phyloP scores from a whole-genome alignment of 2,888 invertebrate species.

The Sarcophaga variegata region DNA sequence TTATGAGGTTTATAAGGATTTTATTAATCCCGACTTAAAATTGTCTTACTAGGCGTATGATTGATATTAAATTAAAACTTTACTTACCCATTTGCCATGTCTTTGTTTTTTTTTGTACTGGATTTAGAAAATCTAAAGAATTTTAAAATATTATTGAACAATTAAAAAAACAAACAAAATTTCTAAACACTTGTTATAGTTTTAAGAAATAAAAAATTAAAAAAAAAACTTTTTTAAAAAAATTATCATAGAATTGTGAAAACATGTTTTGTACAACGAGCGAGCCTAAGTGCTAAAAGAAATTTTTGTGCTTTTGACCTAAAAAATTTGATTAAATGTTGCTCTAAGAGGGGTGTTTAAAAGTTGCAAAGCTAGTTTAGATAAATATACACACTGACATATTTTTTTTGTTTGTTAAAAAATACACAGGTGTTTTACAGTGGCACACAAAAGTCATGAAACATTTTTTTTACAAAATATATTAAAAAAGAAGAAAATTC shows the following conservation, averaged over 20 bases:
- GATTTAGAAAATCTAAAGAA: conserved; percentile 35
- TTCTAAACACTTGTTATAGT: background rate
- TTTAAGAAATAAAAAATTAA: background rate
- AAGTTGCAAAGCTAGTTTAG: background rate
- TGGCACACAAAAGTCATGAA: background rate
- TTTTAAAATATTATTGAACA: conserved; percentile 20
- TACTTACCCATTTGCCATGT: conserved; percentile 39
- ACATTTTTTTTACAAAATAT: background rate
- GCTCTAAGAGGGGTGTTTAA: background rate
- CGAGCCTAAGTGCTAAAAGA: background rate
- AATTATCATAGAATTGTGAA: background rate
- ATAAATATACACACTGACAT: background rate
- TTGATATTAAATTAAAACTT: conserved; percentile 38
- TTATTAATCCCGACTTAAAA: background rate
- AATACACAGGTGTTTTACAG: background rate
- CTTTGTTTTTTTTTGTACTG: too few relatives aligned
- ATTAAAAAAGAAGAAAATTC: background rate
- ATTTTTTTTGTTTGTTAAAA: too few relatives aligned
- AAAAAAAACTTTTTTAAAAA: background rate
- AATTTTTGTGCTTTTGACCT: conserved; percentile 16
- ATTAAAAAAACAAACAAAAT: background rate
- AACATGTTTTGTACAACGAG: background rate
- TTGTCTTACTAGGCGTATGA: conserved; percentile 29
- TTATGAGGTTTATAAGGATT: background rate
- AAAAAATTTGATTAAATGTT: background rate